These are phyloP conservation scores for Morbakka virulenta DNA, from an alignment of 30 jellyfish, hydroid and myxozoan genomes.

Conservation along the genomic window DNA sequence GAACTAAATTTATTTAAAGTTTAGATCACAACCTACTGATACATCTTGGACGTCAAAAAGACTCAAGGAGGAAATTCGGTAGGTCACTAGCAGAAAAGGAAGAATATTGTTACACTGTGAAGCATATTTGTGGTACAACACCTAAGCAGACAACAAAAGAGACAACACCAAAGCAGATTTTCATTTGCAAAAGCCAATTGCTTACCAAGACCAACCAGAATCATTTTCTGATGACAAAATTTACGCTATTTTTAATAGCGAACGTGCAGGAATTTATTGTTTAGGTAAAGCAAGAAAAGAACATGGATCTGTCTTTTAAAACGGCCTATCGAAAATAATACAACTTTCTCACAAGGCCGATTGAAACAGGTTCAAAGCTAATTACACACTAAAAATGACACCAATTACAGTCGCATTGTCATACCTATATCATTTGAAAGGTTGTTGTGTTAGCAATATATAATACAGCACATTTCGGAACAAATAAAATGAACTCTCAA, in stretches of 20 bases:
- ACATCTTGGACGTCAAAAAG: slow-evolving; percentile 1
- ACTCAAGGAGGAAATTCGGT: slow-evolving; percentile 2
- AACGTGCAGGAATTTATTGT: not conserved
- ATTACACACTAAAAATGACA: not conserved
- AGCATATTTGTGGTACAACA: slow-evolving; percentile 8
- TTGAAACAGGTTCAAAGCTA: slow-evolving; percentile 5
- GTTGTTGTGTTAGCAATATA: not conserved
- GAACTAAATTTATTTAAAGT: not conserved
- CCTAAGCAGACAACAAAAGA: too few species aligned
- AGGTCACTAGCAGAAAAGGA: too few species aligned
- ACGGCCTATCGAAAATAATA: not conserved
- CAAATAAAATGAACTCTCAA: too few species aligned
- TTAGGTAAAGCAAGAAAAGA: slow-evolving; percentile 9
- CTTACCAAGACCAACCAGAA: not conserved
- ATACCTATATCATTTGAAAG: not conserved
- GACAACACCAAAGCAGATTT: not conserved
- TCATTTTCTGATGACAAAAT: not conserved
- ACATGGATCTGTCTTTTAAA: slow-evolving; percentile 5
- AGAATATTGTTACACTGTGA: not conserved
- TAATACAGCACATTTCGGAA: not conserved
- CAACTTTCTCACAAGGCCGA: slow-evolving; percentile 14
- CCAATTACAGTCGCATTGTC: not conserved
- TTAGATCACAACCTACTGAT: slow-evolving; percentile 9
- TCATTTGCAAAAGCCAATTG: not conserved
- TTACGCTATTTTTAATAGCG: slow-evolving; percentile 8